phyloP scores from a whole-genome alignment of 2,113 vertebrate species.

The Piprites chloris region DNA sequence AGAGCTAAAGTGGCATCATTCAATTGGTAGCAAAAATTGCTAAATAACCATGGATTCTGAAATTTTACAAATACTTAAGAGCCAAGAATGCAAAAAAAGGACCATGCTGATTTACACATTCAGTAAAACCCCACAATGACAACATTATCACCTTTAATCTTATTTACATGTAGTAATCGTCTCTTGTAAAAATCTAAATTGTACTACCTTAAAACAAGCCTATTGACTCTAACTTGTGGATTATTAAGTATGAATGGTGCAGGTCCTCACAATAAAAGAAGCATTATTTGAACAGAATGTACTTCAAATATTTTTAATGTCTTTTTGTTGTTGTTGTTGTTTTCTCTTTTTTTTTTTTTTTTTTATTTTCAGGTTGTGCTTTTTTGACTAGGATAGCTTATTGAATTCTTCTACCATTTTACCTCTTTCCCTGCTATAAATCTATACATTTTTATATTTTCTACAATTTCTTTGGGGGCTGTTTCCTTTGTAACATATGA shows the following conservation, averaged over 20 bases:
- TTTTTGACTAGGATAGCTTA: background rate
- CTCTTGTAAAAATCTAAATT: background rate
- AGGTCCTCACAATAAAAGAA: background rate
- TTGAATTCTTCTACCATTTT: slow-evolving; percentile 1
- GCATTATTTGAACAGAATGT: background rate
- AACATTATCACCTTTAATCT: background rate
- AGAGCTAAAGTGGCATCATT: background rate
- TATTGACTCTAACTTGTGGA: background rate
- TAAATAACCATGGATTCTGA: background rate
- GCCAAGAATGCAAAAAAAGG: background rate
- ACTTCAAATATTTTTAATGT: background rate
- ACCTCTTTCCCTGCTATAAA: slow-evolving; percentile 3
- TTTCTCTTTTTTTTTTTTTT: too few species aligned
- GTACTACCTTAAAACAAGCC: background rate
- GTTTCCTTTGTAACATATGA: slow-evolving; percentile 64
- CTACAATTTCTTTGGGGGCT: slow-evolving; percentile 64
- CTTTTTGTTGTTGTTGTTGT: background rate
- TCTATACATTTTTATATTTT: slow-evolving; percentile 58
- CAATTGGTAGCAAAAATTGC: background rate
- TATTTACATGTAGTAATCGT: background rate
- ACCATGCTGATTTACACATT: background rate
- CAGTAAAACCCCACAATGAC: background rate
- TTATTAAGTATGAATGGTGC: background rate
- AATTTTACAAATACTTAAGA: background rate
- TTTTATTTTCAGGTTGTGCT: background rate